Base-by-base conservation (phyloP, 2,888 invertebrate species). In the Gymnoscelis rufifasciata region DNA sequence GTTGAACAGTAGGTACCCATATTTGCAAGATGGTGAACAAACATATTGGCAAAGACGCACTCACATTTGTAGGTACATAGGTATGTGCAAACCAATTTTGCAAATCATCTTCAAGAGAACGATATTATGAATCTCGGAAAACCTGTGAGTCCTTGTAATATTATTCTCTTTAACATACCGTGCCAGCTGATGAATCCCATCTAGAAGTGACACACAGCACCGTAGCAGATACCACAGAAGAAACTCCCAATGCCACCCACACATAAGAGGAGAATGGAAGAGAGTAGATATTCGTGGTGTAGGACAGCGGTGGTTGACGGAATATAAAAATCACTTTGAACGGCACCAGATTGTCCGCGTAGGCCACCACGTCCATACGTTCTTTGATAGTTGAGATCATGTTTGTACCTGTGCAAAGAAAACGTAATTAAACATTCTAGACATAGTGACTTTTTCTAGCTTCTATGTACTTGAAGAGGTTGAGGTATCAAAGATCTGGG, bases 271-370 rank as follows among this genome's bases (percentile, higher is more conserved):
- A 82, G 66, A 93, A 93, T 0, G 93, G 92, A 36, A 93, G 72
- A 1, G 88, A 83, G 72, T 91, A 93, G 42, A 93, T 90, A 58
- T 93, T 93, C 30, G 89, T 77, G 0, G 92, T 90, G 51, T 90
- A 90, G 0, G 93, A 91, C 1, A 93, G 75, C 0, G 92, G 90
- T 0, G 93, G 93, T 59, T 91, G 90, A 0, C 91, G 90, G 69
- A 93, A 92, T 50, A 93, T 69, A 64, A 93, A 92, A 28, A 81
- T 78, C 0, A 76, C 67, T 2, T 60, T 67, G 14, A 88, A 84
- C 1, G 82, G 83, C 0, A 84, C 80, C 2, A 90, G 72, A 31
- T 77, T 70, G 31, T 89, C 87, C 0, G 90, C 77, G 63, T 81
- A 90, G 0, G 84, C 77, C 0, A 90, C 76, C 1, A 87, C 68